phyloP scores from a whole-genome alignment of 1,140 invertebrate genomes.

The Euura saliciscinereae region DNA sequence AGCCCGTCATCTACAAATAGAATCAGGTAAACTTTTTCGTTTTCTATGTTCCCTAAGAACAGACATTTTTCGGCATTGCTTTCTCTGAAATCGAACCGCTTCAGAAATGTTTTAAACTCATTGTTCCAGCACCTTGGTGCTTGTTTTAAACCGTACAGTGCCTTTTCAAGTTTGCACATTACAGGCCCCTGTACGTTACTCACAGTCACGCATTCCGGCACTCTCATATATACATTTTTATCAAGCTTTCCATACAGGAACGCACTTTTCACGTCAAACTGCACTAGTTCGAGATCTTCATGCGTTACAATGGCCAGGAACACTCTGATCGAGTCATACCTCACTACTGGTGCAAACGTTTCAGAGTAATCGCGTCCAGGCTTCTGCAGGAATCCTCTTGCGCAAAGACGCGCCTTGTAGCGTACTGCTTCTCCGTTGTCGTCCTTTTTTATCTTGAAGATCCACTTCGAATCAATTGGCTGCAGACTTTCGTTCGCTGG shows the following conservation, averaged over 20 bases:
- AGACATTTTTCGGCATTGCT: conserved; percentile 28
- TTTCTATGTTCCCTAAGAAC: conserved; percentile 14
- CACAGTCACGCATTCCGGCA: conserved; percentile 31
- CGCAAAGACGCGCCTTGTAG: conserved; percentile 4
- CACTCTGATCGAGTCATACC: conserved; percentile 20
- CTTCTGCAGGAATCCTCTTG: conserved; percentile 16
- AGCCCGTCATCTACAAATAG: conserved; percentile 25
- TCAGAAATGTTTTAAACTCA: conserved; percentile 19
- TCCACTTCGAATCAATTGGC: not conserved
- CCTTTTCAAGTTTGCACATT: conserved; percentile 27
- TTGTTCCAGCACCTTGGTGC: conserved; percentile 47
- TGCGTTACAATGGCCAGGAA: conserved; percentile 24
- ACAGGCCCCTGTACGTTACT: conserved; percentile 19
- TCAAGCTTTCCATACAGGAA: conserved; percentile 48
- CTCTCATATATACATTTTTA: conserved; percentile 43
- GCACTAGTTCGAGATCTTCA: conserved; percentile 28
- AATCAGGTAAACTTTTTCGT: not conserved
- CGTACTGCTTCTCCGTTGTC: not conserved
- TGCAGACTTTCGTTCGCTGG: conserved; percentile 25
- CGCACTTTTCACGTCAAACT: conserved; percentile 50
- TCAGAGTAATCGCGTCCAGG: conserved; percentile 29
- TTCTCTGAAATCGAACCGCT: conserved; percentile 18
- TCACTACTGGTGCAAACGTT: conserved; percentile 22
- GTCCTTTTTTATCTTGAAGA: conserved; percentile 22
- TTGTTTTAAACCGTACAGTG: conserved; percentile 43